Percentiles rank a stretch among this genome's conserved stretches.
Evolutionary conservation across 1,140 invertebrate species (phyloP).

Genomic region (Pantala flavescens): DNA sequence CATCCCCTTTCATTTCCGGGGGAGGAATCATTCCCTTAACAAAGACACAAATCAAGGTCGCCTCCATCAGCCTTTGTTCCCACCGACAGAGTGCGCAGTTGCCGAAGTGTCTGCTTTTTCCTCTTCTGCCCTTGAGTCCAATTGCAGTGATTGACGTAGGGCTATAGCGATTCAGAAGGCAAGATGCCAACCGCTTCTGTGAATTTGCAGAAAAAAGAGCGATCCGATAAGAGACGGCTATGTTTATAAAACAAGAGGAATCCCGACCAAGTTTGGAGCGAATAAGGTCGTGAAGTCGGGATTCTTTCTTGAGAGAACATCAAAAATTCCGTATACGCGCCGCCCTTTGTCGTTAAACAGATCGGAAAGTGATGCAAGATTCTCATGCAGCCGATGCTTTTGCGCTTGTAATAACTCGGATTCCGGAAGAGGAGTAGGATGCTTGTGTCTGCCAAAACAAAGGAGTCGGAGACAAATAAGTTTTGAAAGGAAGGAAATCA

Average conservation of each 20-base stretch:
- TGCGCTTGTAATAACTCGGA: too few relatives aligned
- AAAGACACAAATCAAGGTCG: too few relatives aligned
- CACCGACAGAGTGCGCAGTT: neutral
- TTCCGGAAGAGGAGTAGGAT: too few relatives aligned
- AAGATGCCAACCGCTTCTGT: neutral
- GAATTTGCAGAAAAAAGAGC: neutral
- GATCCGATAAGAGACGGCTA: neutral
- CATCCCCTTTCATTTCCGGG: too few relatives aligned
- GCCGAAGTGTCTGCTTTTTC: neutral
- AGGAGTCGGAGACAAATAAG: too few relatives aligned
- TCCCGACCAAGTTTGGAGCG: neutral
- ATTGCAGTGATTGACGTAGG: slow-evolving; percentile 2
- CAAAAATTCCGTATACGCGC: neutral
- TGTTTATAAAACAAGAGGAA: neutral
- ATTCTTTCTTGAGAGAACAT: neutral
- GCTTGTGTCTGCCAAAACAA: too few relatives aligned
- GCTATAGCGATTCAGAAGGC: neutral
- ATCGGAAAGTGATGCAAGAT: neutral
- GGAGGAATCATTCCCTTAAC: too few relatives aligned
- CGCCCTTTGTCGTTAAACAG: neutral
- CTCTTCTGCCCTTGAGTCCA: neutral
- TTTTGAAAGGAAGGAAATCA: too few relatives aligned
- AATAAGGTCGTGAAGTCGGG: neutral
- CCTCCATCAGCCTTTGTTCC: neutral
- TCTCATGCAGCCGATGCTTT: too few relatives aligned